These are phyloP conservation scores for Willowsia nigromaculata DNA, from an alignment of 2,888 invertebrate species.

Conservation along the genomic window DNA sequence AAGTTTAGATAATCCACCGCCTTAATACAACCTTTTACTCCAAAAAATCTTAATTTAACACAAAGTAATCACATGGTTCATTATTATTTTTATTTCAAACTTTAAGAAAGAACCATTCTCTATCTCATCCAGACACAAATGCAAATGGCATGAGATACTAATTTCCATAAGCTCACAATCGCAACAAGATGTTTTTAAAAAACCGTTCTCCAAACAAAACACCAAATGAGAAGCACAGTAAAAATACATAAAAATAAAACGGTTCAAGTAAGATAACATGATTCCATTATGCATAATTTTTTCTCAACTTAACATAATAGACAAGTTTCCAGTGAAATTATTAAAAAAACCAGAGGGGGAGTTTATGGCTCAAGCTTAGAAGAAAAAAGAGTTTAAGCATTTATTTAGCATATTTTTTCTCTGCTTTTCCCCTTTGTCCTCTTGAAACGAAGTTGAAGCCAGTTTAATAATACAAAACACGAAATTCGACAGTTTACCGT, in stretches of 20 bases:
- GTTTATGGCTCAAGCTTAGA: conserved; percentile 62
- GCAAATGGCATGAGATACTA: conserved; percentile 23
- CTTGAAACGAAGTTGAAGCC: conserved; percentile 49
- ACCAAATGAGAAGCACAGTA: not conserved
- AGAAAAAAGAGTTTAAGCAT: conserved; percentile 74
- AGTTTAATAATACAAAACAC: conserved; percentile 73
- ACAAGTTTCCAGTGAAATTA: conserved; percentile 68
- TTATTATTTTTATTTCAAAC: not conserved
- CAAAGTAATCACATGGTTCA: conserved; percentile 45
- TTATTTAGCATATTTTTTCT: conserved; percentile 69
- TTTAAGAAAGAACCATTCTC: not conserved
- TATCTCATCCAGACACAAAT: not conserved
- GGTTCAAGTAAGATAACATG: conserved; percentile 12
- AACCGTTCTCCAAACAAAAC: not conserved
- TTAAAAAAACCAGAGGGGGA: conserved; percentile 62
- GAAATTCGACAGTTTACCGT: conserved; percentile 79
- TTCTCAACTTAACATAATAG: conserved; percentile 53
- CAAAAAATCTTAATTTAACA: conserved; percentile 46
- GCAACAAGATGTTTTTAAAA: conserved; percentile 11
- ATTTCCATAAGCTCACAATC: conserved; percentile 40
- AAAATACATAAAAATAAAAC: not conserved
- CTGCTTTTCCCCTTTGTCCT: conserved; percentile 26
- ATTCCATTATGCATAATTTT: conserved; percentile 64
- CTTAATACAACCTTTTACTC: not conserved
- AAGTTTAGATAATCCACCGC: conserved; percentile 54